Evolutionary conservation across 2,113 vertebrate genomes (phyloP).

Genomic region (Pelodiscus sinensis): DNA sequence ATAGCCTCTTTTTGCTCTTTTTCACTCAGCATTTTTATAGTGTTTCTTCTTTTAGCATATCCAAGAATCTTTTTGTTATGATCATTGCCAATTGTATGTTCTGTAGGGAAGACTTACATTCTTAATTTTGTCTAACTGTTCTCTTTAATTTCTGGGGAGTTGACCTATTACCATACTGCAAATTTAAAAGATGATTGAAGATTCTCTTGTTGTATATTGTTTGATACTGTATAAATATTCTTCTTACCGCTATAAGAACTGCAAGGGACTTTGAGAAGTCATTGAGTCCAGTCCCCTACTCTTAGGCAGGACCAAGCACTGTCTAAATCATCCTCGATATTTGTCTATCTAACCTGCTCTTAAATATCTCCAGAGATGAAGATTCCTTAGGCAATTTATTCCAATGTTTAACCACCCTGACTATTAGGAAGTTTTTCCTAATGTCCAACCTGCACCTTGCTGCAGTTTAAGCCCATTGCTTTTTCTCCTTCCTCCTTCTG

Average conservation of each 20-base stretch:
- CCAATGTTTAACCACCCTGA: too few relatives aligned
- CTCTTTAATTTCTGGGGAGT: constrained; percentile 51
- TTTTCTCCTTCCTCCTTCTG: too few relatives aligned
- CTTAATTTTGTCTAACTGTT: constrained; percentile 49
- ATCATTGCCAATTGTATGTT: constrained; percentile 41
- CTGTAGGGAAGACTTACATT: constrained; percentile 35
- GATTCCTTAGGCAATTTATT: too few relatives aligned
- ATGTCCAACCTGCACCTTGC: too few relatives aligned
- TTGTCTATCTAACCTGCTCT: too few relatives aligned
- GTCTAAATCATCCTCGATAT: too few relatives aligned
- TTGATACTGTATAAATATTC: constrained; percentile 38
- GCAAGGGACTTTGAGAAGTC: too few relatives aligned
- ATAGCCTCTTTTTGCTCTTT: not conserved
- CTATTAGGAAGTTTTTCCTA: too few relatives aligned
- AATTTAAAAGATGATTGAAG: constrained; percentile 66
- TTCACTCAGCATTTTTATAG: not conserved
- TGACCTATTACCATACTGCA: constrained; percentile 45
- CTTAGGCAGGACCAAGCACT: too few relatives aligned
- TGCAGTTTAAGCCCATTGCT: too few relatives aligned
- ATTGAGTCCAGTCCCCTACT: too few relatives aligned
- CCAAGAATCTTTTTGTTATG: constrained; percentile 33
- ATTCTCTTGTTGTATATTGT: constrained; percentile 30
- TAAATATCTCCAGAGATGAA: too few relatives aligned
- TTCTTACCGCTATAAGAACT: not conserved
- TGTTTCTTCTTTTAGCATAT: constrained; percentile 11